Evolutionary conservation across 2,888 invertebrate genomes (phyloP).

Genomic region (Lasioglossum figueresi): DNA sequence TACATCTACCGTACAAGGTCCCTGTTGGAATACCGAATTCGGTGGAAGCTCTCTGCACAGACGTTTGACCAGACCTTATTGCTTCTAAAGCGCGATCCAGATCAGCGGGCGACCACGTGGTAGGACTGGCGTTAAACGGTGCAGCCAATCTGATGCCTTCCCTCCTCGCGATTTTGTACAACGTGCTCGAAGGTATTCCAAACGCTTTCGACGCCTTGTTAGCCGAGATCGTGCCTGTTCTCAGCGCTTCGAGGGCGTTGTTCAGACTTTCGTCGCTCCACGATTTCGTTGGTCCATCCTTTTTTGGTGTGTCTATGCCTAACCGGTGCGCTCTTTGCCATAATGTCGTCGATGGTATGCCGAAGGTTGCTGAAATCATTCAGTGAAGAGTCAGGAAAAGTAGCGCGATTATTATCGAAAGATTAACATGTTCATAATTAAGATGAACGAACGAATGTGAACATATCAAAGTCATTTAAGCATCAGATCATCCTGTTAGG

Average conservation of each 20-base stretch:
- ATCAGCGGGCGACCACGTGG: slow-evolving; percentile 94
- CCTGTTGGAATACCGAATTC: slow-evolving; percentile 95
- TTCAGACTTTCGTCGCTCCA: slow-evolving; percentile 95
- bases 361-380: slow-evolving; percentile 89
- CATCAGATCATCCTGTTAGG: neutral
- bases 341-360: slow-evolving; percentile 95
- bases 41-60: slow-evolving; percentile 93
- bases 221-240: slow-evolving; percentile 94
- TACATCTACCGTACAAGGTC: slow-evolving; percentile 94
- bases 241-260: slow-evolving; percentile 91
- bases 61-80: slow-evolving; percentile 91
- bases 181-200: slow-evolving; percentile 95
- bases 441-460: neutral
- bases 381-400: neutral
- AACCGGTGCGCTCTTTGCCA: slow-evolving; percentile 96
- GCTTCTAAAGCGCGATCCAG: slow-evolving; percentile 92
- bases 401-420: neutral
- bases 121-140: slow-evolving; percentile 95
- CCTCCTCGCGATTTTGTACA: slow-evolving; percentile 95
- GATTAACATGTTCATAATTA: slow-evolving; percentile 1
- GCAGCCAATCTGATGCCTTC: slow-evolving; percentile 95
- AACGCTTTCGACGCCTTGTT: slow-evolving; percentile 96
- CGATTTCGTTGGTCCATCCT: slow-evolving; percentile 93
- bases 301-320: slow-evolving; percentile 96
- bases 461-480: neutral